Evolutionary conservation across 2,113 vertebrate genomes (phyloP).

Genomic region (Phrynocephalus versicolor): DNA sequence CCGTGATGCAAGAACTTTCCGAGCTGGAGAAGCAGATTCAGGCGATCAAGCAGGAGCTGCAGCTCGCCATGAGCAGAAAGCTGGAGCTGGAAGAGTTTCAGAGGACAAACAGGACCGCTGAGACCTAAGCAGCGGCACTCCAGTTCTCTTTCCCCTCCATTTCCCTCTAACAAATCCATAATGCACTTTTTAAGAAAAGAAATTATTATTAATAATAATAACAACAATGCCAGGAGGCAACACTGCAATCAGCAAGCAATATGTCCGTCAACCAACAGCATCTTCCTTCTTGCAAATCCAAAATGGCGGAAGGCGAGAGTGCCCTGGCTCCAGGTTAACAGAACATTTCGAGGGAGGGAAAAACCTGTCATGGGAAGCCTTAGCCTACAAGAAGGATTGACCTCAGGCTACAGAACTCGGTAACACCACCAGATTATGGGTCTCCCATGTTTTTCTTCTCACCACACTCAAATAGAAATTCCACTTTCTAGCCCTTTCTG

Average conservation of each 20-base stretch:
- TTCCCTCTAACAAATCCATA: slow-evolving; percentile 56
- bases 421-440: background rate
- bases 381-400: slow-evolving; percentile 32
- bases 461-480: slow-evolving; percentile 54
- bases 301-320: slow-evolving; percentile 37
- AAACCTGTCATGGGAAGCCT: slow-evolving; percentile 41
- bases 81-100: slow-evolving; percentile 92
- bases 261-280: slow-evolving; percentile 27
- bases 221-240: slow-evolving; percentile 53
- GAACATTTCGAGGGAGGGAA: slow-evolving; percentile 54
- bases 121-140: slow-evolving; percentile 65
- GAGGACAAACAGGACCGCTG: slow-evolving; percentile 80
- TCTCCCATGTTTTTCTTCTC: slow-evolving; percentile 43
- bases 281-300: slow-evolving; percentile 17
- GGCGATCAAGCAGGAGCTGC: slow-evolving; percentile 92
- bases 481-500: slow-evolving; percentile 71
- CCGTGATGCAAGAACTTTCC: slow-evolving; percentile 86
- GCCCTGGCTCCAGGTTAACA: slow-evolving; percentile 38
- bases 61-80: slow-evolving; percentile 90
- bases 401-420: slow-evolving; percentile 29
- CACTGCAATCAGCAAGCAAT: slow-evolving; percentile 43
- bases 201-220: too few relatives aligned
- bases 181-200: slow-evolving; percentile 53
- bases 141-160: background rate
- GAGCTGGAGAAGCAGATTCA: slow-evolving; percentile 94